These are phyloP conservation scores for Rhinolophus sinicus DNA, from an alignment of 2,113 vertebrate species.

Conservation along the genomic window DNA sequence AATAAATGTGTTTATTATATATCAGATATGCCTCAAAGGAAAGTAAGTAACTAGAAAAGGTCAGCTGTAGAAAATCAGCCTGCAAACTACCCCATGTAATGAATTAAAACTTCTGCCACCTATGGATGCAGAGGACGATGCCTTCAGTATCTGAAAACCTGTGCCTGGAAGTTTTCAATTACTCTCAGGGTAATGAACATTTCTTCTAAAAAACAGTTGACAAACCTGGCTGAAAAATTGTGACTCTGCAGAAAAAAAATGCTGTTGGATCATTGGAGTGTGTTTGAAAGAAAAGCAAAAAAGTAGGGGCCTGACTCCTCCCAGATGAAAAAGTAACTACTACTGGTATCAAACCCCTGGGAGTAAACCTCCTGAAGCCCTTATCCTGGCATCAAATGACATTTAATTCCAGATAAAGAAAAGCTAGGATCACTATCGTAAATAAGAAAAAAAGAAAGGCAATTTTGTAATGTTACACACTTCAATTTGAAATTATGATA, in stretches of 20 bases:
- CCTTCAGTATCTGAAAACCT: constrained; percentile 66
- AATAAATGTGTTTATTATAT: constrained; percentile 50
- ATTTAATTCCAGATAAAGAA: neutral
- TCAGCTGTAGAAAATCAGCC: constrained; percentile 45
- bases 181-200: constrained; percentile 60
- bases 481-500: neutral
- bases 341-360: neutral
- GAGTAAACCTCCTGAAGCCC: neutral
- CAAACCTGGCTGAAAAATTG: constrained; percentile 54
- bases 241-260: constrained; percentile 45
- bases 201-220: constrained; percentile 64
- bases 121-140: constrained; percentile 36
- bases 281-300: constrained; percentile 1
- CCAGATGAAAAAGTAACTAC: neutral
- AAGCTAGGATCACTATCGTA: neutral
- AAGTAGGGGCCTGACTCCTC: neutral
- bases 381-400: neutral
- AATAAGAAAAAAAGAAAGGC: neutral
- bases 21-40: constrained; percentile 17
- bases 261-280: neutral
- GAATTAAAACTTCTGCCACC: constrained; percentile 56
- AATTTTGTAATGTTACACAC: neutral
- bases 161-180: constrained; percentile 77
- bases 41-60: constrained; percentile 36
- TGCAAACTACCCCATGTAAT: neutral